These are phyloP conservation scores for Eudorcas thomsonii DNA, from an alignment of 2,113 vertebrate species.

Conservation along the genomic window DNA sequence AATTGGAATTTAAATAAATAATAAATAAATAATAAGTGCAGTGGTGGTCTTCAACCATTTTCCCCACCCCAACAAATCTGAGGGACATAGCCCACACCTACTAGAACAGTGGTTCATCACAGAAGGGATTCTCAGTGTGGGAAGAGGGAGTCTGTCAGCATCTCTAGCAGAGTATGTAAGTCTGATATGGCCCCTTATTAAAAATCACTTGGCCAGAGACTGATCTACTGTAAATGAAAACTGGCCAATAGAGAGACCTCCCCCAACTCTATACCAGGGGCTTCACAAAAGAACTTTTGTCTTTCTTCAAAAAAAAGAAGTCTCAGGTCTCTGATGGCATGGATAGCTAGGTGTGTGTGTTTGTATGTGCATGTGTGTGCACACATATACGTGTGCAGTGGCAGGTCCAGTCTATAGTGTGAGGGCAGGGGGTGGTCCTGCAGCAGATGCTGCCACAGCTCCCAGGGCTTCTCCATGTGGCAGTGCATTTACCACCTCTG, in stretches of 20 bases:
- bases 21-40: background rate
- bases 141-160: background rate
- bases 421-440: background rate
- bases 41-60: conserved; percentile 14
- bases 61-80: background rate
- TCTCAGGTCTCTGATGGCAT: conserved; percentile 31
- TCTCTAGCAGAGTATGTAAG: background rate
- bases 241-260: background rate
- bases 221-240: background rate
- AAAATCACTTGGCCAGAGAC: background rate
- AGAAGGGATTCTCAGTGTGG: background rate
- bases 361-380: background rate
- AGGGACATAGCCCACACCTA: background rate
- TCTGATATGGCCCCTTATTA: background rate
- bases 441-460: background rate
- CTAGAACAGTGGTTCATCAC: background rate
- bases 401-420: background rate
- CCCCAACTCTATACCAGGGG: background rate
- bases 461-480: background rate
- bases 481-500: background rate
- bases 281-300: conserved; percentile 28
- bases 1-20: conserved; percentile 19
- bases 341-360: background rate
- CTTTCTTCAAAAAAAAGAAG: conserved; percentile 23
- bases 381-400: background rate